Conservation (phyloP, 2,113 vertebrate species). For the Rhizomys pruinosus region DNA sequence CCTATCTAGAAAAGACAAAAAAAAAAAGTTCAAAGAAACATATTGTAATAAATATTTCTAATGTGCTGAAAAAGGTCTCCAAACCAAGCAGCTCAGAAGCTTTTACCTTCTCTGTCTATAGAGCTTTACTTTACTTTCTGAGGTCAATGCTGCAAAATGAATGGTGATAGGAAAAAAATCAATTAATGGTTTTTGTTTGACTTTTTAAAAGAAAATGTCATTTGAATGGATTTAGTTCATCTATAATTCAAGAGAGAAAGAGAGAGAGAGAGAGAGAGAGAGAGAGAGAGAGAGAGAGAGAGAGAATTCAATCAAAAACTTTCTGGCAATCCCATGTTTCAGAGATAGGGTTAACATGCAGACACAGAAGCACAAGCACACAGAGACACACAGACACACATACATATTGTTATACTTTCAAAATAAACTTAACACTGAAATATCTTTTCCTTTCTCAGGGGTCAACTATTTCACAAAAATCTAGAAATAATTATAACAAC, state of each 20-base stretch:
- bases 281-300: no score
- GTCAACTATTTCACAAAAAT: not conserved
- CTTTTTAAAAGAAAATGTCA: slow-evolving; percentile 9
- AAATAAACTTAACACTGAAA: not conserved
- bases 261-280: no score
- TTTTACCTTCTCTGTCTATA: not conserved
- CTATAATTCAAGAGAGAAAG: not conserved
- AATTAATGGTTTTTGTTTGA: not conserved
- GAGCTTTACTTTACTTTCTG: not conserved
- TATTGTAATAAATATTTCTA: not conserved
- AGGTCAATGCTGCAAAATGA: not conserved
- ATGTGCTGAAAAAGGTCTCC: not conserved
- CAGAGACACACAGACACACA: not conserved
- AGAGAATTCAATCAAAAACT: not conserved
- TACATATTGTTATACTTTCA: not conserved
- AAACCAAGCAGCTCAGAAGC: not conserved
- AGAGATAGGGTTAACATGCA: not conserved
- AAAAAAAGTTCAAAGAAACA: not conserved
- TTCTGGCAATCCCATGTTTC: not conserved
- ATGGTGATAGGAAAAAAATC: not conserved
- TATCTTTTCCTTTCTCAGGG: not conserved
- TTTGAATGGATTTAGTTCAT: slow-evolving; percentile 8
- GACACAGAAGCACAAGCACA: not conserved
- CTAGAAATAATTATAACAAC: not conserved
- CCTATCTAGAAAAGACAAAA: no score